These are phyloP conservation scores for Propsilocerus akamusi DNA, from an alignment of 1,140 invertebrate genomes.

Conservation along the genomic window DNA sequence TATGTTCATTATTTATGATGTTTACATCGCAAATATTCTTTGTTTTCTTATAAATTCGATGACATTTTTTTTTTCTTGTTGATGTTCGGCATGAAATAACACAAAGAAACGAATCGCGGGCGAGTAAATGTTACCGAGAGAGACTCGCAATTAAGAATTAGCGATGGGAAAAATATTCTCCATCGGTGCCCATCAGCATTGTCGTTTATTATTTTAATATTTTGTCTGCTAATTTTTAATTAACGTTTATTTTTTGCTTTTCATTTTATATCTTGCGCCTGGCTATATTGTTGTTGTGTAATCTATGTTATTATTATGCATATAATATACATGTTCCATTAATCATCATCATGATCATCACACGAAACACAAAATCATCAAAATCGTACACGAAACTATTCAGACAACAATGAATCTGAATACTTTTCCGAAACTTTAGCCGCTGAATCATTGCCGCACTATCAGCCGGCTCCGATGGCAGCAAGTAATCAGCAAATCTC, in stretches of 20 bases:
- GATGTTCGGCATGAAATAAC: neutral
- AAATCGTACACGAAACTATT: no score
- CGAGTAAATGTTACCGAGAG: no score
- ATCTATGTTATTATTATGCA: neutral
- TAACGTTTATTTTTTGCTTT: neutral
- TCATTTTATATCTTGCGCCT: neutral
- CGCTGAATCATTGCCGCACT: slow-evolving; percentile 25
- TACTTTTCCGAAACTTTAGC: slow-evolving; percentile 26
- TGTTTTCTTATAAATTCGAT: no score
- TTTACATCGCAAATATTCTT: no score
- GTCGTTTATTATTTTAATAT: neutral
- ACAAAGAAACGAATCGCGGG: neutral
- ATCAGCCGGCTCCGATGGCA: slow-evolving; percentile 15
- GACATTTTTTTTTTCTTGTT: no score
- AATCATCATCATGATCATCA: neutral
- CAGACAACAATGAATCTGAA: slow-evolving; percentile 17
- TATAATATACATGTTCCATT: neutral
- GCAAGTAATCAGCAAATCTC: slow-evolving; percentile 1
- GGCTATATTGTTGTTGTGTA: neutral
- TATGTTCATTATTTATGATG: no score
- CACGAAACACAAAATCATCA: no score
- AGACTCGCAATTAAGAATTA: neutral
- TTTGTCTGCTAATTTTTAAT: neutral
- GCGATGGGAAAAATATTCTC: neutral
- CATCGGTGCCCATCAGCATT: neutral